Percentiles rank a stretch among this genome's conserved stretches.
Evolutionary conservation across 2,797 vertebrate species (phyloP).

Genomic region (Poliocrania exsul): DNA sequence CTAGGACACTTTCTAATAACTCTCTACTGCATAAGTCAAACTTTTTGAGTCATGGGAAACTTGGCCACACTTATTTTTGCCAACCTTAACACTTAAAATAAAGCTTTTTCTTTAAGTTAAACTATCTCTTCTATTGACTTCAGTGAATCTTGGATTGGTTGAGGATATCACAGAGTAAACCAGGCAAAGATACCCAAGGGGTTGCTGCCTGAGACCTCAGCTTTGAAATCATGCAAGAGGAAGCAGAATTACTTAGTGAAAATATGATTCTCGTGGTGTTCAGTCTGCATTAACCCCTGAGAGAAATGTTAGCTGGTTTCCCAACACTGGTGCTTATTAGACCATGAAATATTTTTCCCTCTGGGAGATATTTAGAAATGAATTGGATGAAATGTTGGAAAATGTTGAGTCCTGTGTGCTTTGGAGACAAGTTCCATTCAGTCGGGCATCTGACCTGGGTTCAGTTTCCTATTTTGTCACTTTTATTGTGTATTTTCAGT

Average conservation of each 20-base stretch:
- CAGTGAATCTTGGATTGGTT: neutral
- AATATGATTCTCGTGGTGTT: conserved; percentile 4
- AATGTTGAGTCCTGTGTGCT: neutral
- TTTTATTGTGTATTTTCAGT: neutral
- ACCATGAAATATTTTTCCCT: neutral
- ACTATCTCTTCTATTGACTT: neutral
- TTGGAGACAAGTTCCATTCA: neutral
- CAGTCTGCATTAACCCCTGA: neutral
- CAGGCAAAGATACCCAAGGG: neutral
- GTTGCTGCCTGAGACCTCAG: neutral
- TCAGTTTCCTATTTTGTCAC: neutral
- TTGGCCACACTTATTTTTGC: neutral
- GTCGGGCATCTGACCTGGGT: neutral
- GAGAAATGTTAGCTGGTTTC: conserved; percentile 16
- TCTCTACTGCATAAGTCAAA: neutral
- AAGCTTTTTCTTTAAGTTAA: neutral
- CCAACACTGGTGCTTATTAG: neutral
- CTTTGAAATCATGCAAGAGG: neutral
- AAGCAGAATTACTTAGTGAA: neutral
- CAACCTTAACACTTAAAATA: neutral
- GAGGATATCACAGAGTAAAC: neutral
- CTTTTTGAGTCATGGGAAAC: neutral
- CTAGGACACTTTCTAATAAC: neutral
- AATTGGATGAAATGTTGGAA: conserved; percentile 35
- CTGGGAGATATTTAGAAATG: neutral